These are phyloP conservation scores for Ptychochromis oligacanthus DNA, from an alignment of 2,113 vertebrate genomes.

Conservation along the genomic window DNA sequence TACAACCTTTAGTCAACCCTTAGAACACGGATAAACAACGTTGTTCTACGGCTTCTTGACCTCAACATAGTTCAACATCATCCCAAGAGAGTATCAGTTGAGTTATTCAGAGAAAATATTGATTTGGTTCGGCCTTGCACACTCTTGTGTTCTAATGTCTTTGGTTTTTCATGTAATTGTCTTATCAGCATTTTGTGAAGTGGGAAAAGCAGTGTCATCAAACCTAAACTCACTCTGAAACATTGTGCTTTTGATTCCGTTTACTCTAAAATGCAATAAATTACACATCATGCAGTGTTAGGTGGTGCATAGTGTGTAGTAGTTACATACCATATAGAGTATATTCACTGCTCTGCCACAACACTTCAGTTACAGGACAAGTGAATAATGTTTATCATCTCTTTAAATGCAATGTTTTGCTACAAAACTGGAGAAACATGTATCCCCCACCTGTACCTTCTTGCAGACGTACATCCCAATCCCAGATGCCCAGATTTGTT, in stretches of 20 bases:
- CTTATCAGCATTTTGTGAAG: constrained; percentile 18
- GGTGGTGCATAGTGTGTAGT: not conserved
- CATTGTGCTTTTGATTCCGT: constrained; percentile 31
- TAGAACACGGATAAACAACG: constrained; percentile 53
- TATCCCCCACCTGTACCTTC: not conserved
- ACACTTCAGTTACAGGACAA: not conserved
- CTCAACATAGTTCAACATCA: not conserved
- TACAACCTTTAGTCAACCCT: constrained; percentile 51
- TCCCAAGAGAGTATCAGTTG: constrained; percentile 27
- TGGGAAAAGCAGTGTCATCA: constrained; percentile 6
- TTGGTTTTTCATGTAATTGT: constrained; percentile 9
- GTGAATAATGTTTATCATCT: not conserved
- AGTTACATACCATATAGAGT: constrained; percentile 37
- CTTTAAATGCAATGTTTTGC: not conserved
- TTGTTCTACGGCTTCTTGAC: constrained; percentile 29
- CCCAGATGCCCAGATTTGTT: not conserved
- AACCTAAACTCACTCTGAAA: constrained; percentile 56
- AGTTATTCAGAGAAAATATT: constrained; percentile 29
- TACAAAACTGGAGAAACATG: not conserved
- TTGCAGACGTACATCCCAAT: not conserved
- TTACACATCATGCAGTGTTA: constrained; percentile 21
- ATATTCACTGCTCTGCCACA: not conserved
- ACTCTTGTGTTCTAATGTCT: constrained; percentile 53
- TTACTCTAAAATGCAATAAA: constrained; percentile 17
- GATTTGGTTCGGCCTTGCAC: constrained; percentile 53